Evolutionary conservation across 2,113 vertebrate genomes (phyloP).

Genomic region (Lutjanus erythropterus): DNA sequence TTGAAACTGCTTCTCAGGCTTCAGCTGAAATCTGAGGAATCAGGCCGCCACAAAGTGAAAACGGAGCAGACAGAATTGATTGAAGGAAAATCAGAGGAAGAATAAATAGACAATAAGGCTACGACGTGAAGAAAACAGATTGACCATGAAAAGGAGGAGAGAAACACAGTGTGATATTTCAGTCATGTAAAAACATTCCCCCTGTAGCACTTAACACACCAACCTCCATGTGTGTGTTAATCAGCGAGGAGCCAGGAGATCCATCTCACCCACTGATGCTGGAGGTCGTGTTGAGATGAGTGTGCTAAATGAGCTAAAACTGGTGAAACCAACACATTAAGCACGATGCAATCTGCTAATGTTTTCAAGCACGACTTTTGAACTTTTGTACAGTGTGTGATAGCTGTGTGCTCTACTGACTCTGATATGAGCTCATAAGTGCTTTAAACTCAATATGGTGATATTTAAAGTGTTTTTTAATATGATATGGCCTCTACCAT

Average conservation of each 20-base stretch:
- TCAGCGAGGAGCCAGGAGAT: not conserved
- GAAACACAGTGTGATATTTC: not conserved
- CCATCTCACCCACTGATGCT: not conserved
- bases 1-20: not conserved
- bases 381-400: not conserved
- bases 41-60: not conserved
- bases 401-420: not conserved
- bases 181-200: not conserved
- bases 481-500: not conserved
- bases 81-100: too few relatives aligned
- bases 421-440: not conserved
- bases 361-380: not conserved
- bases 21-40: not conserved
- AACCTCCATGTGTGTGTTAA: not conserved
- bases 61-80: too few relatives aligned
- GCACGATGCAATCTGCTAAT: not conserved
- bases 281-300: not conserved
- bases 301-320: not conserved
- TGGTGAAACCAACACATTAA: not conserved
- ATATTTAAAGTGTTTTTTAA: slow-evolving; percentile 37
- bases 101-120: too few relatives aligned
- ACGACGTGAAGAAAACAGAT: too few relatives aligned
- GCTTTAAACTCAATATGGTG: not conserved
- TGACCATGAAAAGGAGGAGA: not conserved
- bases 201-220: not conserved